Base-by-base conservation (phyloP, 2,888 invertebrate genomes). In the Eupithecia inturbata region DNA sequence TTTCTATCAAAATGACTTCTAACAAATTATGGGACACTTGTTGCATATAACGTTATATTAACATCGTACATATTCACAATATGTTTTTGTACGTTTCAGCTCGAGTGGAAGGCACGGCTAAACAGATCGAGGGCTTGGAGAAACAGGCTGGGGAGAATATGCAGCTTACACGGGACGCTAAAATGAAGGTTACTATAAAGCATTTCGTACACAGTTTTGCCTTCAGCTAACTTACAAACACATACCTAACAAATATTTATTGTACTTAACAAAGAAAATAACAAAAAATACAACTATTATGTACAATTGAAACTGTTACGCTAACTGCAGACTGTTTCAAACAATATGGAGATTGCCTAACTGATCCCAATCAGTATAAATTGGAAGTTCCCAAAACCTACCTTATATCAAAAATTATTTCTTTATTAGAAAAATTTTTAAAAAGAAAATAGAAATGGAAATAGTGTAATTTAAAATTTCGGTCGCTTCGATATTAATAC, bases 21-120 rank as follows among this genome's bases (percentile, higher is more conserved):
- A 36, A 36, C 36, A 9, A 36, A 10, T 36, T 9, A 36, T 36
- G 36, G 36, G 36, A 36, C 36, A 9, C 10, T 1, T 9, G 31
- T 31, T 31, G 31, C 5, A 36, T 36, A 1, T 36, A 7, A 36
- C 9, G 36, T 36, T 36, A 1, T 36, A 36, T 36, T 36, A 9
- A 36, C 39, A 12, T 39, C 39, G 3, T 39, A 39, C 39, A 41
- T 41, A 19, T 41, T 41, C n/a, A 49, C 49, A 53, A 53, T 53
- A 57, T 57, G 12, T 22, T 22, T 26, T 19, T 62, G 6, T 67
- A 75, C 41, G 90, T 96, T 85, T 93, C 95, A 84, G 96, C 95
- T 49, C 95, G 97, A 62, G 97, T 98, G 0, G 95, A 96, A 63
- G 96, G 96, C 57, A 97, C 98, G 0, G 96, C 96, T 63, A 94